A percentile compares a stretch with the other conserved stretches of the same genome.
Conservation (phyloP, 2,113 vertebrate genomes). For the Podiceps cristatus region DNA sequence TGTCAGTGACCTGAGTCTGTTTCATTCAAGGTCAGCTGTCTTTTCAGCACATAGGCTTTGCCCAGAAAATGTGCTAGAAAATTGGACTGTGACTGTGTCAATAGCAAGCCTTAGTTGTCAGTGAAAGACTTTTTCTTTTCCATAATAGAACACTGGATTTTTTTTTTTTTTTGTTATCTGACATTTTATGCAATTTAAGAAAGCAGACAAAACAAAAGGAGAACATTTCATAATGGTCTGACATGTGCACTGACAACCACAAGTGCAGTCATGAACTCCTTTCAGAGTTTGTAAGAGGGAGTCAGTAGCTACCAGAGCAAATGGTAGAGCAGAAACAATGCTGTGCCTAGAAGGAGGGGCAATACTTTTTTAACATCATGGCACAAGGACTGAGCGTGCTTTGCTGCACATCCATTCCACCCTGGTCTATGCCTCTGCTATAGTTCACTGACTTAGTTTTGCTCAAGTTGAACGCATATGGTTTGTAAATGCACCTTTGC, state of each 20-base stretch:
- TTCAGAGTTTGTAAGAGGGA: not conserved
- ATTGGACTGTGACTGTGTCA: not conserved
- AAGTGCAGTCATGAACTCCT: not conserved
- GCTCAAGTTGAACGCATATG: not conserved
- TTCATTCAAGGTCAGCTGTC: not conserved
- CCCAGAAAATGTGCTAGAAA: not conserved
- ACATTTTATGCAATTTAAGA: not conserved
- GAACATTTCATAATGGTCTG: not conserved
- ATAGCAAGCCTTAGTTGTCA: not conserved
- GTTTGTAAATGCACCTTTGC: slow-evolving; percentile 24
- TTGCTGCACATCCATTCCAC: not conserved
- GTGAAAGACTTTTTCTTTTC: not conserved
- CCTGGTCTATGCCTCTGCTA: not conserved
- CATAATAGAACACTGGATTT: not conserved
- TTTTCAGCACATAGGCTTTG: not conserved
- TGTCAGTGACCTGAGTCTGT: not conserved
- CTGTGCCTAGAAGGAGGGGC: not conserved
- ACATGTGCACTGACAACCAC: not conserved
- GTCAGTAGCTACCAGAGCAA: not conserved
- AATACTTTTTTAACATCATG: not conserved
- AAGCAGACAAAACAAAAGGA: not conserved
- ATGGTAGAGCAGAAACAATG: not conserved
- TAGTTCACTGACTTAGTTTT: not conserved
- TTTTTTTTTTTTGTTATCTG: not conserved
- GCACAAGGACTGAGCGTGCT: rapidly evolving